A percentile compares a stretch with the other conserved stretches of the same genome.
These are phyloP conservation scores for Petrocephalus schoutedeni DNA, from an alignment of 2,797 vertebrate genomes.

Conservation along the genomic window DNA sequence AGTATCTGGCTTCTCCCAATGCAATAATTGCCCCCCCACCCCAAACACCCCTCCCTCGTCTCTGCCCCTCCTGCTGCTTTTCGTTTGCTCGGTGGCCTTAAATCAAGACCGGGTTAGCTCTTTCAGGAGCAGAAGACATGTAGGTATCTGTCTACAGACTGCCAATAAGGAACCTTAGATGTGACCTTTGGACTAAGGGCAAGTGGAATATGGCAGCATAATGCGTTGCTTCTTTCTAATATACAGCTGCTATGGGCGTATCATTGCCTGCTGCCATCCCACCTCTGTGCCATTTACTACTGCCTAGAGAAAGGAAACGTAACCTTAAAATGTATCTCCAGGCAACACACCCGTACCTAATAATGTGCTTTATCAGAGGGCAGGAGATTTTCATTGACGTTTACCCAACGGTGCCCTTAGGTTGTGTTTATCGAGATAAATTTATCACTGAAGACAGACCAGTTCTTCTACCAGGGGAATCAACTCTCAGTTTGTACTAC, in stretches of 20 bases:
- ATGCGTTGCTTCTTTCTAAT: background rate
- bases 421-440: background rate
- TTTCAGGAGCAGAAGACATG: conserved; percentile 6
- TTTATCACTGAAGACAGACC: conserved; percentile 16
- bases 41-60: conserved; percentile 20
- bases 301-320: conserved; percentile 7
- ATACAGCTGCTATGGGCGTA: background rate
- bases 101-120: background rate
- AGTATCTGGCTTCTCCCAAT: conserved; percentile 12
- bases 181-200: background rate
- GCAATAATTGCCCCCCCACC: background rate
- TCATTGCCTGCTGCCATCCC: background rate
- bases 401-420: conserved; percentile 5
- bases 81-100: background rate
- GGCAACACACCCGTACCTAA: conserved; percentile 10
- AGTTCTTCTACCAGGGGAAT: background rate
- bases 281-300: conserved; percentile 9
- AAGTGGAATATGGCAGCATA: background rate
- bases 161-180: background rate
- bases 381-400: conserved; percentile 12
- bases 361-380: conserved; percentile 14
- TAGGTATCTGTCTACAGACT: conserved; percentile 14
- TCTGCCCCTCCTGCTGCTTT: background rate
- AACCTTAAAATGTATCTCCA: background rate
- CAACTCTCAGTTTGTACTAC: background rate